These are phyloP conservation scores for Drosophila formosana DNA, from an alignment of 2,888 invertebrate species.

Conservation along the genomic window DNA sequence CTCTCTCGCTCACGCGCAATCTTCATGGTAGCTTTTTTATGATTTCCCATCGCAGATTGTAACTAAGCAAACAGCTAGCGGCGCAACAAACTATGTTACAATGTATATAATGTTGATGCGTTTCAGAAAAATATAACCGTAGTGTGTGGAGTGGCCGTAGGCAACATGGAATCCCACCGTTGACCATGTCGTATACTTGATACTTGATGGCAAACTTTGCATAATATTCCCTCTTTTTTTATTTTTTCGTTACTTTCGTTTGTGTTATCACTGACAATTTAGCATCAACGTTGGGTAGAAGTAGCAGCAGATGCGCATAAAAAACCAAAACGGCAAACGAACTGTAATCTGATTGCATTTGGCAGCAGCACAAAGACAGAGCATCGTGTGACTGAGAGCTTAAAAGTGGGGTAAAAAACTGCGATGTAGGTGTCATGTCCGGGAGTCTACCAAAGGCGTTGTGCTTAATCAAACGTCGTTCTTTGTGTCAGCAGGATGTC, in stretches of 20 bases:
- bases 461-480: constrained; percentile 75
- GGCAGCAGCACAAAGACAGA: constrained; percentile 69
- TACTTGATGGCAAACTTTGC: constrained; percentile 70
- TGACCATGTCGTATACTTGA: constrained; percentile 66
- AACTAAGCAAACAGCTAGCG: constrained; percentile 70
- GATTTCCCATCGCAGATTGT: constrained; percentile 60
- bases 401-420: constrained; percentile 1
- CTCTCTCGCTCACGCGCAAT: constrained; percentile 1
- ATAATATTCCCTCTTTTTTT: constrained; percentile 53
- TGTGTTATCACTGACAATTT: constrained; percentile 73
- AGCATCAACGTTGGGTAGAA: constrained; percentile 40
- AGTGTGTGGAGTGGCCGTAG: constrained; percentile 43
- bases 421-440: constrained; percentile 60
- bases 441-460: constrained; percentile 72
- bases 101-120: constrained; percentile 67
- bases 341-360: constrained; percentile 79
- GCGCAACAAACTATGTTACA: constrained; percentile 78
- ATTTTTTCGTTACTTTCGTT: constrained; percentile 54
- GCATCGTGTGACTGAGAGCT: constrained; percentile 9
- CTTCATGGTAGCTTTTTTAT: constrained; percentile 66
- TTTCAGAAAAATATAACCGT: constrained; percentile 47
- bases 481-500: constrained; percentile 74
- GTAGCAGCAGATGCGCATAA: constrained; percentile 14
- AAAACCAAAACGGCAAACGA: constrained; percentile 58
- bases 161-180: constrained; percentile 39